These are phyloP conservation scores for Arrhamphus sclerolepis DNA, from an alignment of 2,797 vertebrate species.

Conservation along the genomic window DNA sequence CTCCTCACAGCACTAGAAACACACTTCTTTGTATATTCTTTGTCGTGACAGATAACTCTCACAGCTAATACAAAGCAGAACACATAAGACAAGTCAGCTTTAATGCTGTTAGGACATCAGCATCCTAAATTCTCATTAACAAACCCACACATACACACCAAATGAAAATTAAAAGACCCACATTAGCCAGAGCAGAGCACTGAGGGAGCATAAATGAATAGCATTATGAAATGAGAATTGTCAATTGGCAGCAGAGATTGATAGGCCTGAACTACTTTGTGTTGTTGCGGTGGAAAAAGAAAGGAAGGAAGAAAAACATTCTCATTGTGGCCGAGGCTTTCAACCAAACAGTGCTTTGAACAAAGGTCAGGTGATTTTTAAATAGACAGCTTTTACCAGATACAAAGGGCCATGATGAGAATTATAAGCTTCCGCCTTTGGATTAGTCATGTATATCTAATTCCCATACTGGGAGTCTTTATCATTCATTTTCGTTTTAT, in stretches of 20 bases:
- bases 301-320: constrained; percentile 6
- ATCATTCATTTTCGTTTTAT: constrained; percentile 46
- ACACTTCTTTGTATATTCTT: constrained; percentile 31
- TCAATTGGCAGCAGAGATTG: constrained; percentile 63
- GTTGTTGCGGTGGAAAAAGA: constrained; percentile 20
- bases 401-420: constrained; percentile 41
- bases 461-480: constrained; percentile 34
- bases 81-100: constrained; percentile 58
- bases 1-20: not conserved
- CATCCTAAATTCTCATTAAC: constrained; percentile 43
- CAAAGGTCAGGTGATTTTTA: constrained; percentile 54
- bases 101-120: constrained; percentile 60
- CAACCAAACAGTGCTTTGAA: constrained; percentile 18
- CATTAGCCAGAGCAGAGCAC: constrained; percentile 58
- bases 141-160: constrained; percentile 20
- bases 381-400: constrained; percentile 20
- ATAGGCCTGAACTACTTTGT: constrained; percentile 46
- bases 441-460: constrained; percentile 49
- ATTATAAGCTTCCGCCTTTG: constrained; percentile 45
- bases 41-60: constrained; percentile 57
- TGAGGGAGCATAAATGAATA: constrained; percentile 66
- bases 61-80: constrained; percentile 71
- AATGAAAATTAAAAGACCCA: constrained; percentile 61
- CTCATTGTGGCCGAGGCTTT: constrained; percentile 21
- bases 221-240: constrained; percentile 65